Base-by-base conservation (phyloP, 1,140 invertebrate genomes). In the Brachionus plicatilis region DNA sequence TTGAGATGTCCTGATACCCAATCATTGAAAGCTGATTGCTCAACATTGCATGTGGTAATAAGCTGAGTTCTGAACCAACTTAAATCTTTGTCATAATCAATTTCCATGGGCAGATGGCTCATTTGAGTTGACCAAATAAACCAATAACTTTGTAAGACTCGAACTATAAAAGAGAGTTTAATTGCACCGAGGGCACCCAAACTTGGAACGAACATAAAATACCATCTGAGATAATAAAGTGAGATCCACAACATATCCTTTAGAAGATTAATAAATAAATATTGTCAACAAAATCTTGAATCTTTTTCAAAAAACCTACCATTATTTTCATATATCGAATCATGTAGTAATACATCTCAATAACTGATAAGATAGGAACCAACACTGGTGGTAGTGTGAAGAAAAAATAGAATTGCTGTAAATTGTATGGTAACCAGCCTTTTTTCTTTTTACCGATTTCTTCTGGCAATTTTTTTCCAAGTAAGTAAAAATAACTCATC, bases 101-200 rank as follows among this genome's bases (percentile, higher is more conserved):
- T 87, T n/a, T 88, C 85, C 88, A 89, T 90, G 6, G 89, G 89
- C 7, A 90, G 87, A 85, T 90, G 89, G 84, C 88, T 89, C 29
- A 88, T 88, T 86, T 90, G 89, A 9, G 87, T 86, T 3, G 88
- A 88, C 88, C 88, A 88, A 2, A 87, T 88, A 85, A 90, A 90
- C 89, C 89, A 90, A 47, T 88, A 87, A 66, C 88, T 88, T 66
- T 86, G 86, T 9, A 88, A 43, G n/a, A 65, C 50, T 41, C 85
- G 68, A 1, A 84, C 33, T 17, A 84, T 37, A 53, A 47, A 79
- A 0, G 14, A 60, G 27, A 68, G 37, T 17, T 68, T 68, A n/a
- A 70, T 78, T 84, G 60, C 85, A 86, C 70, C 47, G 78, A 70
- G 14, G 9, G 43, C 14, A 8, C 85, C 60, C 2, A 83, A 7